A percentile compares a stretch with the other conserved stretches of the same genome.
These are phyloP conservation scores for Rhinopomastus cyanomelas DNA, from an alignment of 2,113 vertebrate genomes.

Conservation along the genomic window DNA sequence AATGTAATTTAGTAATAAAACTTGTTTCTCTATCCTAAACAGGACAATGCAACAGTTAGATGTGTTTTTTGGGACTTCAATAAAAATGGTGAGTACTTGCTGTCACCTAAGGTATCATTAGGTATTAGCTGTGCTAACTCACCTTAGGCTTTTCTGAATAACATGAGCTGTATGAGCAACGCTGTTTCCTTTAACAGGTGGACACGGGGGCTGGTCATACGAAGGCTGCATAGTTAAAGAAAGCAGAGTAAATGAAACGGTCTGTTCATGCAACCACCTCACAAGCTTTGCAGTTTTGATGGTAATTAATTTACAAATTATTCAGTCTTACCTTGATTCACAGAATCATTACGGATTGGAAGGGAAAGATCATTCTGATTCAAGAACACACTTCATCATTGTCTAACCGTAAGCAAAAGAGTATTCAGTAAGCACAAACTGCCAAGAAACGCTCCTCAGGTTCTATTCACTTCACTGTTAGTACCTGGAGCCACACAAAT, in stretches of 20 bases:
- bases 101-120: neutral
- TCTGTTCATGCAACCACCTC: slow-evolving; percentile 91
- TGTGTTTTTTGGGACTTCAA: slow-evolving; percentile 90
- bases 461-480: neutral
- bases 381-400: neutral
- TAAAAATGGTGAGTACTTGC: slow-evolving; percentile 80
- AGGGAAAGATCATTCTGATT: neutral
- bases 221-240: slow-evolving; percentile 82
- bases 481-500: neutral
- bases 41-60: slow-evolving; percentile 75
- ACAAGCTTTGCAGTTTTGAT: slow-evolving; percentile 92
- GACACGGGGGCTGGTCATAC: slow-evolving; percentile 84
- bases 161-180: neutral
- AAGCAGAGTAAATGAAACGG: slow-evolving; percentile 76
- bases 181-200: slow-evolving; percentile 70
- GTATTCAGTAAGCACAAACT: neutral
- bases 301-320: slow-evolving; percentile 70
- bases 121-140: neutral
- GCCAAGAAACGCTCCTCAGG: neutral
- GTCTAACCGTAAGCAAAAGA: neutral
- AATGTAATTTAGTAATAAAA: neutral
- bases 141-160: neutral
- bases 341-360: no score
- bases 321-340: neutral
- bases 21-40: slow-evolving; percentile 25